Base-by-base conservation (phyloP, 2,113 vertebrate species). In the Dromiciops gliroides region DNA sequence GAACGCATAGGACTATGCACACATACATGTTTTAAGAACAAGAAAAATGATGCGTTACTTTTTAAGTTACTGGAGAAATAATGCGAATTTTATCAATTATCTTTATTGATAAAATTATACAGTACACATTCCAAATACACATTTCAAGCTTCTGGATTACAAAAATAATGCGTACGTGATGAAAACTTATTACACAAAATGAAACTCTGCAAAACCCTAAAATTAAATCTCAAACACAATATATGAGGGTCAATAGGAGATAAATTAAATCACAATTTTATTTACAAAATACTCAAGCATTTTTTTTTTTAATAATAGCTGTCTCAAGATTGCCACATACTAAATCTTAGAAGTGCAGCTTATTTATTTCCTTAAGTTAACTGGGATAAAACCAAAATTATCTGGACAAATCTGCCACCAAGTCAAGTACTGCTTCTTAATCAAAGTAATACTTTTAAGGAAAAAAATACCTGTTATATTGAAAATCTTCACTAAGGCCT, bases 21-120 rank as follows among this genome's bases (percentile, higher is more conserved):
- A 67, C 3, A 2, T n/a, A 19, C 7, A 2, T 14, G 60, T 37
- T 67, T 83, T 83, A n/a, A 44, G n/a, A 83, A 44, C 37, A 83
- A 44, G n/a, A 83, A 75, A 75, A 83, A 83, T 83, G 6, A 83
- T 83, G n/a, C 37, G n/a, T 75, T 75, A 95, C 48, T 94, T 96
- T 93, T 94, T 50, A 94, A 93, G 91, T 96, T 95, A 94, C 92
- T 50, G 11, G 91, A 75, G 67, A 95, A 56, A 95, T 53, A 75
- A 75, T 50, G 53, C 8, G 37, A 14, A 1, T 53, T 37, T 98
- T 97, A 98, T 92, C 95, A 96, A 89, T 98, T 90, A 91, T 94
- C 97, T 98, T 98, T 99, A 99, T 98, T 99, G 98, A 98, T 97
- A 98, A 98, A 98, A 98, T 98, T 98, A 92, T 97, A 96, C 96